Evolutionary conservation across 2,888 invertebrate genomes (phyloP).

Genomic region (Chloroclystis v-ata): DNA sequence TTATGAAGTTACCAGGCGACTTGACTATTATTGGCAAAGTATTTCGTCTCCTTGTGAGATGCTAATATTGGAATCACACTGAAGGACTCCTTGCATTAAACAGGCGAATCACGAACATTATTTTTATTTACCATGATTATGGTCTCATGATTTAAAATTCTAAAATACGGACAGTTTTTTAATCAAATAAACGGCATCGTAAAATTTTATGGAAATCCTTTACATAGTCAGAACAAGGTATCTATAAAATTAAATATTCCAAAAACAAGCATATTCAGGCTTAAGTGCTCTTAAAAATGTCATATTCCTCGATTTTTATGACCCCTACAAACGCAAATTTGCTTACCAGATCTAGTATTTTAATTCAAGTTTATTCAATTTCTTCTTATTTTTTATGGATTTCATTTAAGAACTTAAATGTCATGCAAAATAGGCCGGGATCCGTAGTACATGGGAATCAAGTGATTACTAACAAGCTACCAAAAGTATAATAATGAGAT

Average conservation of each 20-base stretch:
- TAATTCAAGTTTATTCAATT: too few species aligned
- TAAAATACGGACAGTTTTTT: not conserved
- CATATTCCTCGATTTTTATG: too few species aligned
- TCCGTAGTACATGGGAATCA: too few species aligned
- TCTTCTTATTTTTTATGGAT: too few species aligned
- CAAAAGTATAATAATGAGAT: too few species aligned
- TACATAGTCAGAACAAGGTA: not conserved
- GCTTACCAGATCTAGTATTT: too few species aligned
- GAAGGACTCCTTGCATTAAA: not conserved
- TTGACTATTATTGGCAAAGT: slow-evolving; percentile 4
- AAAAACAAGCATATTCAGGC: not conserved
- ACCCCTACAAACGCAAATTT: too few species aligned
- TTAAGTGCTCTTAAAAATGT: not conserved
- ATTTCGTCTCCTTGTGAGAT: not conserved
- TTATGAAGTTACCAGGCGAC: slow-evolving; percentile 27
- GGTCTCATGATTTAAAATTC: not conserved
- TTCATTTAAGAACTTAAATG: too few species aligned
- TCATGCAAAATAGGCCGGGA: too few species aligned
- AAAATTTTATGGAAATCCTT: slow-evolving; percentile 2
- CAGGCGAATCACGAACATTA: not conserved
- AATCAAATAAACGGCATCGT: not conserved
- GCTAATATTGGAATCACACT: not conserved
- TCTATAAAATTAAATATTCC: not conserved
- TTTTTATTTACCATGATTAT: not conserved
- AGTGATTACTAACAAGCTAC: too few species aligned